Conservation (phyloP, 2,113 vertebrate genomes). For the Anoplopoma fimbria region DNA sequence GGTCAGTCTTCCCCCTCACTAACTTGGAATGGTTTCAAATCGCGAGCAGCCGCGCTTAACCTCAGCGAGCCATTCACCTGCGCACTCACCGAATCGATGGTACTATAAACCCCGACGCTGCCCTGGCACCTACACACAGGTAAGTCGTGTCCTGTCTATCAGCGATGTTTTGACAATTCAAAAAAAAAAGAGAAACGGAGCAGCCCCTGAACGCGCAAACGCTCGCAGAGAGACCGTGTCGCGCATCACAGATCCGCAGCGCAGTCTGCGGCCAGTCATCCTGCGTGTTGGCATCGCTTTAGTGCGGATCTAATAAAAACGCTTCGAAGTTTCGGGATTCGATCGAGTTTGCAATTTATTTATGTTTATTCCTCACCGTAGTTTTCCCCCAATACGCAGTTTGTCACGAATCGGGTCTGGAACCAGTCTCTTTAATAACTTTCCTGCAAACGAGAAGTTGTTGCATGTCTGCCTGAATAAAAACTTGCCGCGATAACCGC, state of each 20-base stretch:
- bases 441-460: conserved; percentile 85
- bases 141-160: conserved; percentile 84
- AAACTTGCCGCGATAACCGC: conserved; percentile 68
- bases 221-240: conserved; percentile 61
- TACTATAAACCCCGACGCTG: conserved; percentile 86
- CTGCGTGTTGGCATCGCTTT: conserved; percentile 61
- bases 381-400: conserved; percentile 10
- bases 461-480: conserved; percentile 76
- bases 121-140: conserved; percentile 90
- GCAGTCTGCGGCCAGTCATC: conserved; percentile 73
- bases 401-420: conserved; percentile 16
- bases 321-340: neutral
- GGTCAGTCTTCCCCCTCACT: conserved; percentile 93
- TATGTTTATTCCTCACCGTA: neutral
- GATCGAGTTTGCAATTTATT: conserved; percentile 15
- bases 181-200: conserved; percentile 66
- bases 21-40: conserved; percentile 98
- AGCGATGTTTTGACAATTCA: conserved; percentile 81
- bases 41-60: conserved; percentile 90
- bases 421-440: conserved; percentile 52
- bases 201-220: conserved; percentile 71
- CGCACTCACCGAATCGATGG: conserved; percentile 90
- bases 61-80: conserved; percentile 87
- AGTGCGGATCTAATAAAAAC: neutral
- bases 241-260: conserved; percentile 78